A percentile compares a stretch with the other conserved stretches of the same genome.
phyloP scores from a whole-genome alignment of 2,113 vertebrate genomes.

The Pteropus alecto region DNA sequence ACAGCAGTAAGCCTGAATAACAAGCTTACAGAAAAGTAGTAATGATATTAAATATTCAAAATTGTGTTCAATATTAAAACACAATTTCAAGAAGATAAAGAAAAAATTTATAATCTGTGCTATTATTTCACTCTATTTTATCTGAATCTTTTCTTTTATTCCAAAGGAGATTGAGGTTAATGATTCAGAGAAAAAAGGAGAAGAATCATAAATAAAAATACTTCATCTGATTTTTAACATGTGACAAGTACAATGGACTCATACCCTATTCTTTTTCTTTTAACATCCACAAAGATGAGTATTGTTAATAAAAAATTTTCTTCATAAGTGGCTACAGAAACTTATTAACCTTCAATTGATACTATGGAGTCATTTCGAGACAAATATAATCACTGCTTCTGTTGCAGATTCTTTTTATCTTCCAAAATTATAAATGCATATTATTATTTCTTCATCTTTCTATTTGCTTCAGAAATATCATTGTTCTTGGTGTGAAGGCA shows the following conservation, averaged over 20 bases:
- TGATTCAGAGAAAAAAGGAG: not conserved
- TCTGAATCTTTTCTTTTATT: constrained; percentile 46
- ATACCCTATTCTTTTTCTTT: not conserved
- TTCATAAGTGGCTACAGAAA: not conserved
- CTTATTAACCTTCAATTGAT: not conserved
- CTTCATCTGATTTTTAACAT: not conserved
- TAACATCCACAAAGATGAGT: not conserved
- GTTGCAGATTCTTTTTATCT: not conserved
- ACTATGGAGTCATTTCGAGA: not conserved
- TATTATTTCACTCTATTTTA: constrained; percentile 31
- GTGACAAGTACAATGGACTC: not conserved
- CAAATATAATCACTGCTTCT: not conserved
- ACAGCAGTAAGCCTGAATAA: constrained; percentile 29
- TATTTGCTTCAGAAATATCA: not conserved
- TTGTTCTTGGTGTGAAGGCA: not conserved
- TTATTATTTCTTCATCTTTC: not conserved
- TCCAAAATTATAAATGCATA: not conserved
- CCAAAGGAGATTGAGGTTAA: not conserved
- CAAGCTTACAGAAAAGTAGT: constrained; percentile 2
- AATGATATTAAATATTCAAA: constrained; percentile 67
- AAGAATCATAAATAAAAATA: not conserved
- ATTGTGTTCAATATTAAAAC: constrained; percentile 77
- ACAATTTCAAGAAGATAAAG: constrained; percentile 51
- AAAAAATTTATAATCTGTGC: constrained; percentile 19
- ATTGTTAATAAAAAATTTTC: not conserved